Evolutionary conservation across 2,888 invertebrate genomes (phyloP), one percentile per base, ranked within the genome.

Genomic region (Andricus curvator): DNA sequence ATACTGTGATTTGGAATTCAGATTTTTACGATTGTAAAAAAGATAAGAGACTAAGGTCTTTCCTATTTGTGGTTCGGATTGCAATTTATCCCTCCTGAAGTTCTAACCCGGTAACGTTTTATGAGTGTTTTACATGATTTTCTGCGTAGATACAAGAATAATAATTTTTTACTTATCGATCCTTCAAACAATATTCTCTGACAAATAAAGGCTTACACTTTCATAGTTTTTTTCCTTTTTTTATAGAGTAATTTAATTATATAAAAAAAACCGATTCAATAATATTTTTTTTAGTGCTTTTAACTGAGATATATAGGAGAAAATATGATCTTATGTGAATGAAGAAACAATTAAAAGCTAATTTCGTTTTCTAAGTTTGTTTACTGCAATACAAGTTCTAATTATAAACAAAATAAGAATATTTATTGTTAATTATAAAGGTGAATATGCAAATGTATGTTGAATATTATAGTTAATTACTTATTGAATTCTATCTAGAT

Each of bases 1-100:
- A 83, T 80, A 80, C 67, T 78, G 60, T 68, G 74, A 83, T 83
- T 83, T 83, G 79, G 77, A 70, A 83, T 82, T 80, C 79, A 82
- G 70, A 82, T 83, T 83, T 83, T 82, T 78, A 81, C 78, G 81
- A 81, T 66, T 17, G 17, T 37, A 29, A 64, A 20, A n/a, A 25
- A 44, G 67, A 70, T 77, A 51, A 76, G 51, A n/a, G 29, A 37
- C 37, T 37, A 37, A 37, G 37, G 33, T 5, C 77, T 62, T 37
- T 62, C n/a, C 20, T 13, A 67, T 15, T 20, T 9, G n/a, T 33
- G 20, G 37, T 41, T 37, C n/a, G 11, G 37, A 67, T 67, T 67
- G 37, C 25, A 62, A 25, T 62, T 62, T 15, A 62, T 62, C 25
- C 62, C 25, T 62, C 41, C 13, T 44, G 41, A 44, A 44, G 41